Evolutionary conservation across 2,113 vertebrate species (phyloP).

Genomic region (Vireo altiloquus): DNA sequence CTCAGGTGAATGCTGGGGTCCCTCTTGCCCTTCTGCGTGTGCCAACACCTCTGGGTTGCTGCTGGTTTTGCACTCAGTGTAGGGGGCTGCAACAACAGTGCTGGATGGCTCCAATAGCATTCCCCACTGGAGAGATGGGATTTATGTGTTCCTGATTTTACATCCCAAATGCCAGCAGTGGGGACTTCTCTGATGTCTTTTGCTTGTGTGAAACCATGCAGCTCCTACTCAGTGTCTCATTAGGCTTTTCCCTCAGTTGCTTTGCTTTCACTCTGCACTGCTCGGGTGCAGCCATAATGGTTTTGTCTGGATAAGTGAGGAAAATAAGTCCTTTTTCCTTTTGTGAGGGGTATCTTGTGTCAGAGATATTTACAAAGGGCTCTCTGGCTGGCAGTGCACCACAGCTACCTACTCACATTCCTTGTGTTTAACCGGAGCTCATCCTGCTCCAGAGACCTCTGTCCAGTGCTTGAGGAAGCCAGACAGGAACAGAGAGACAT

Average conservation of each 20-base stretch:
- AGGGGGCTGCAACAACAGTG: accelerated
- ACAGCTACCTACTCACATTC: accelerated
- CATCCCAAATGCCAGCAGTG: not conserved
- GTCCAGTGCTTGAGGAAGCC: not conserved
- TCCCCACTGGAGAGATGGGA: accelerated
- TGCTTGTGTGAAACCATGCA: not conserved
- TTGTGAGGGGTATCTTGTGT: not conserved
- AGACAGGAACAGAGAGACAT: not conserved
- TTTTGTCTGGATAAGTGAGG: not conserved
- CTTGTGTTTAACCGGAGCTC: not conserved
- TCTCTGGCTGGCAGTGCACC: not conserved
- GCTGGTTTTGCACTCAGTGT: not conserved
- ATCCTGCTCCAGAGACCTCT: not conserved
- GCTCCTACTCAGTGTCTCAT: not conserved
- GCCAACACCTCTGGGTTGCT: not conserved
- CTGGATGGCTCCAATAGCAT: accelerated
- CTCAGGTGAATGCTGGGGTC: not conserved
- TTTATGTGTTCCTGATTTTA: accelerated
- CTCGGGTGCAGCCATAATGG: accelerated
- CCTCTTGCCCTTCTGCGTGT: accelerated
- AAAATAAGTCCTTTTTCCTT: not conserved
- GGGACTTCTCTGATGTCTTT: not conserved
- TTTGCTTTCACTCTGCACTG: not conserved
- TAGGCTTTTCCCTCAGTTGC: not conserved
- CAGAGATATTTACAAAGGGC: not conserved